These are phyloP conservation scores for Odocoileus hemionus DNA, from an alignment of 2,113 vertebrate species.

Conservation along the genomic window DNA sequence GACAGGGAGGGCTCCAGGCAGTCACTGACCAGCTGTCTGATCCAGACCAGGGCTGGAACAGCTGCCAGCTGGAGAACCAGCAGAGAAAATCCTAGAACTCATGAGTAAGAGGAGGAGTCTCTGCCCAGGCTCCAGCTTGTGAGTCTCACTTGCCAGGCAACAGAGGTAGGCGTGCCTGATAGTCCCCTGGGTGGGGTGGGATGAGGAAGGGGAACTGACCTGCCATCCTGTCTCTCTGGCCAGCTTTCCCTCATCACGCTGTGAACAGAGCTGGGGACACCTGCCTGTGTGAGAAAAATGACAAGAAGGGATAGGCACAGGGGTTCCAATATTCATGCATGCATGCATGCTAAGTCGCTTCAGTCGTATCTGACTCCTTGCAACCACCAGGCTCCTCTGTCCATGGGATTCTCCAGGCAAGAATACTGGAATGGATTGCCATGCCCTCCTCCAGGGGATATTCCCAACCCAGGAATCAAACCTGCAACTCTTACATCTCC, in stretches of 20 bases:
- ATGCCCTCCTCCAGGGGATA: neutral
- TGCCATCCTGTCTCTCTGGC: neutral
- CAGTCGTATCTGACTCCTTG: neutral
- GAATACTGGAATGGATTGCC: neutral
- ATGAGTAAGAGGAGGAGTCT: neutral
- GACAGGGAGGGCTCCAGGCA: neutral
- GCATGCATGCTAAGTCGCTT: fast-evolving
- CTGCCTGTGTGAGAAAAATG: neutral
- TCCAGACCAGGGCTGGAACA: neutral
- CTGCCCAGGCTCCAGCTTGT: neutral
- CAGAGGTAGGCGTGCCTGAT: neutral
- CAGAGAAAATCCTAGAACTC: neutral
- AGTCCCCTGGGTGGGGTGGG: neutral
- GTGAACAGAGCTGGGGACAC: neutral
- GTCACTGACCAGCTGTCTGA: neutral
- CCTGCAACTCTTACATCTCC: neutral
- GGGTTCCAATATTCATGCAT: neutral
- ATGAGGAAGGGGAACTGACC: neutral
- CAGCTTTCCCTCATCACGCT: neutral
- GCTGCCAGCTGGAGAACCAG: neutral
- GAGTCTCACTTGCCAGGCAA: neutral
- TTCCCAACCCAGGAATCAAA: neutral
- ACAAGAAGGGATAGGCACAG: neutral
- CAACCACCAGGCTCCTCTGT: neutral
- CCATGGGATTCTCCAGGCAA: neutral